Conservation (phyloP, 2,113 vertebrate genomes). For the Trichechus manatus region DNA sequence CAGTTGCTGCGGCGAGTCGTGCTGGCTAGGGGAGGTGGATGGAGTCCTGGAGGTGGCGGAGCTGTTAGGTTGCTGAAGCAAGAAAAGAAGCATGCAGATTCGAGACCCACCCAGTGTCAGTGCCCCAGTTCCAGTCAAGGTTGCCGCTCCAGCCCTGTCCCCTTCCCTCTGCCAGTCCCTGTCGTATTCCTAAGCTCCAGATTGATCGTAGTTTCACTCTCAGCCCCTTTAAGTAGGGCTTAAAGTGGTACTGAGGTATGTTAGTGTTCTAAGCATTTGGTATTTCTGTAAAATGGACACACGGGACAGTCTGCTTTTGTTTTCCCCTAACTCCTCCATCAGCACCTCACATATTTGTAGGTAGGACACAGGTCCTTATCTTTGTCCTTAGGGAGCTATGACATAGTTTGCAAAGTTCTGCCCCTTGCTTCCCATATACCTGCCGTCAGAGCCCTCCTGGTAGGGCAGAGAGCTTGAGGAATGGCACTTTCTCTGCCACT, state of each 20-base stretch:
- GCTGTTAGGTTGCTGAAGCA: conserved; percentile 58
- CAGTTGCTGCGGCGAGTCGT: neutral
- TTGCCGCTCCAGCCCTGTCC: neutral
- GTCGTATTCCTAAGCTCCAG: neutral
- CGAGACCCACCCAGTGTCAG: neutral
- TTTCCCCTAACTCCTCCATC: neutral
- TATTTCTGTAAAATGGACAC: neutral
- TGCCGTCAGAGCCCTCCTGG: neutral
- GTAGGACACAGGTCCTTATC: neutral
- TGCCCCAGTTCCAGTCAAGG: neutral
- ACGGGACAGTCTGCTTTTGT: neutral
- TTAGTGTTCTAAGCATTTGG: neutral
- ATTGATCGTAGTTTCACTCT: neutral
- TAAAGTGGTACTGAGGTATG: neutral
- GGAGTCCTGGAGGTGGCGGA: conserved; percentile 57
- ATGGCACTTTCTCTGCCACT: no score
- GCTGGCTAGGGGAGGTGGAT: conserved; percentile 59
- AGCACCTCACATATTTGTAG: neutral
- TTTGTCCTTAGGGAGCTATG: neutral
- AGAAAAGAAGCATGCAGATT: neutral
- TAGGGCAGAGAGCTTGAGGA: neutral
- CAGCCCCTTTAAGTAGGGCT: neutral
- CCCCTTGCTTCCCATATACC: neutral
- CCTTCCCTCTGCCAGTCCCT: neutral
- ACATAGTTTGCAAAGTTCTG: neutral